These are phyloP conservation scores for Halichoerus grypus DNA, from an alignment of 2,113 vertebrate genomes.

Conservation along the genomic window DNA sequence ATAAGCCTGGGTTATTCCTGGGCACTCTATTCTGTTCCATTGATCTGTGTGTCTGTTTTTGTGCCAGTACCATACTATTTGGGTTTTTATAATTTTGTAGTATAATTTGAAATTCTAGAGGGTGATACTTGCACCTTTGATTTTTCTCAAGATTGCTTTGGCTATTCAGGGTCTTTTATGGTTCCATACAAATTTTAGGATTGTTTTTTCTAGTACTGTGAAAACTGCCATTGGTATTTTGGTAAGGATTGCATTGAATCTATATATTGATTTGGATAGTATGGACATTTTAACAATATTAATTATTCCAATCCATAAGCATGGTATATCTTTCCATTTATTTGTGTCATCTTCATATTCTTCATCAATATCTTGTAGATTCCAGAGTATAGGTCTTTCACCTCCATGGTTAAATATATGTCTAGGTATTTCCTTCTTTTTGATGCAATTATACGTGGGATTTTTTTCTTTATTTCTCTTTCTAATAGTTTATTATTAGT, in stretches of 20 bases:
- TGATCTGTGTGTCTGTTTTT: background rate
- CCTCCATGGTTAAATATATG: background rate
- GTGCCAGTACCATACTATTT: background rate
- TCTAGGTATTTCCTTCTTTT: background rate
- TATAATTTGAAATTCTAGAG: background rate
- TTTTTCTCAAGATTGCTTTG: background rate
- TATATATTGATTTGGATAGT: background rate
- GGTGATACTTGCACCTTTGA: background rate
- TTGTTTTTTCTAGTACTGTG: background rate
- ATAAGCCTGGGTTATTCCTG: background rate
- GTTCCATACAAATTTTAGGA: background rate
- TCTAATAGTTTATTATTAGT: background rate
- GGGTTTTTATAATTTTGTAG: background rate
- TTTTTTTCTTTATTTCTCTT: background rate
- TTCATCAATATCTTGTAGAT: background rate
- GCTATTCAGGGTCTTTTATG: background rate
- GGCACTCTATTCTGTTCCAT: background rate
- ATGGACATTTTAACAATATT: background rate
- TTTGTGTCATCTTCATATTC: background rate
- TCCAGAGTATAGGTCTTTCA: background rate
- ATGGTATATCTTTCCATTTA: background rate
- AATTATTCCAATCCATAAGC: background rate
- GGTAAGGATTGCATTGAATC: background rate
- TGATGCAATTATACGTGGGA: background rate
- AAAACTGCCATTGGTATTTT: background rate